phyloP scores from a whole-genome alignment of 92 coral and sea anemone genomes.

The Zoanthus sansibaricus region DNA sequence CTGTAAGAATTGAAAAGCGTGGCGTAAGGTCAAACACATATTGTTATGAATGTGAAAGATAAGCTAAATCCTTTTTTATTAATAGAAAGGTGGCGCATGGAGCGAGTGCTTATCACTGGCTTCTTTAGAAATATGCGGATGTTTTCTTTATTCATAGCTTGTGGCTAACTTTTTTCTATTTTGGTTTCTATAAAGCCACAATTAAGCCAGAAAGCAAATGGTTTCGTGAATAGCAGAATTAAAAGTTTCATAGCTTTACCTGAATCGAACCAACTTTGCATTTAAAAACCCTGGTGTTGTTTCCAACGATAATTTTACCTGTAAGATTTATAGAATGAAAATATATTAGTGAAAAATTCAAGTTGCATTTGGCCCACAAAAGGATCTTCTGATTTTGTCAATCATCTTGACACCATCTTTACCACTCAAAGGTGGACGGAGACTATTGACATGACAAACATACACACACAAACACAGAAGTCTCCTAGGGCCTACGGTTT shows the following conservation, averaged over 20 bases:
- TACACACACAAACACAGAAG: no score
- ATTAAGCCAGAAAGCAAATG: neutral
- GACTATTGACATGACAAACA: no score
- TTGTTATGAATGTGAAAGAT: neutral
- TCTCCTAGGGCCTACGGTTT: no score
- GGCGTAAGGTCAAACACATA: neutral
- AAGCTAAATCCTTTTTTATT: neutral
- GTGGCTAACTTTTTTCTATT: neutral
- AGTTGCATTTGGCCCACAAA: no score
- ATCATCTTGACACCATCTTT: no score
- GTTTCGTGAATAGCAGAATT: neutral
- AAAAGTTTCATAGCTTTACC: constrained; percentile 42
- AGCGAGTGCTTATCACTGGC: no score
- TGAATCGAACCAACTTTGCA: constrained; percentile 68
- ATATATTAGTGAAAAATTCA: neutral
- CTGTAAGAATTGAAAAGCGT: constrained; percentile 29
- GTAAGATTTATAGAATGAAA: neutral
- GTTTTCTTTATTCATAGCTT: no score
- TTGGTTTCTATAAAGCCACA: neutral
- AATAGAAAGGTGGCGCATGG: no score
- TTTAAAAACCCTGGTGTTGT: constrained; percentile 72
- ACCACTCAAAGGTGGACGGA: no score
- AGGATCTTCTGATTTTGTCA: no score
- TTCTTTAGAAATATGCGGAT: no score
- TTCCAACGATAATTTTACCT: constrained; percentile 65